Conservation (phyloP, 2,888 invertebrate species). For the Diploptera punctata region DNA sequence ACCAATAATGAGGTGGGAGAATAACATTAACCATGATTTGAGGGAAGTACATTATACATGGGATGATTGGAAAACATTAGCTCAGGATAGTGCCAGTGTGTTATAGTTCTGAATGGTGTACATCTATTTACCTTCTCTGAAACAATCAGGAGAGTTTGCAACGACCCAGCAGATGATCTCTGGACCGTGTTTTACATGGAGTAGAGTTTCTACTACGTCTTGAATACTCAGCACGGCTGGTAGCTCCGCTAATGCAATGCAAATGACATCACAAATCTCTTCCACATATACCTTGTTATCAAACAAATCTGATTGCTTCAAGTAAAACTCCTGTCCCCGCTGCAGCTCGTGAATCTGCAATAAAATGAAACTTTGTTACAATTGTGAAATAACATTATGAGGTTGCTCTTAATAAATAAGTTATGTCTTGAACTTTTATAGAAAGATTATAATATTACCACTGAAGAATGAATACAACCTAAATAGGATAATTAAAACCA, state of each 20-base stretch:
- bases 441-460: too few relatives aligned
- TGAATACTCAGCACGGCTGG: constrained; percentile 85
- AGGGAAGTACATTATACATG: too few relatives aligned
- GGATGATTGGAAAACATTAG: too few relatives aligned
- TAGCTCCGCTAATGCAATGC: constrained; percentile 91
- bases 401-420: too few relatives aligned
- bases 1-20: too few relatives aligned
- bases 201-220: constrained; percentile 80
- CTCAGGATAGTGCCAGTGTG: too few relatives aligned
- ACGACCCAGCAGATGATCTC: constrained; percentile 90
- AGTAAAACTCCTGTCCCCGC: constrained; percentile 52
- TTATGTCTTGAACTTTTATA: too few relatives aligned
- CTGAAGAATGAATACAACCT: too few relatives aligned
- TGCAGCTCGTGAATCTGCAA: constrained; percentile 55
- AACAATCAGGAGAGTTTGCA: constrained; percentile 93
- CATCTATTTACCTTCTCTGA: constrained; percentile 87
- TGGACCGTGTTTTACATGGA: constrained; percentile 90
- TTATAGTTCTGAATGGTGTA: too few relatives aligned
- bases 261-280: constrained; percentile 93
- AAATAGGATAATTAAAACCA: too few relatives aligned
- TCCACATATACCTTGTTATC: constrained; percentile 95
- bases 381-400: neutral
- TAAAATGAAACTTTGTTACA: too few relatives aligned
- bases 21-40: too few relatives aligned
- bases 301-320: constrained; percentile 89